phyloP scores from a whole-genome alignment of 2,888 invertebrate species.

The Prenolepis imparis region DNA sequence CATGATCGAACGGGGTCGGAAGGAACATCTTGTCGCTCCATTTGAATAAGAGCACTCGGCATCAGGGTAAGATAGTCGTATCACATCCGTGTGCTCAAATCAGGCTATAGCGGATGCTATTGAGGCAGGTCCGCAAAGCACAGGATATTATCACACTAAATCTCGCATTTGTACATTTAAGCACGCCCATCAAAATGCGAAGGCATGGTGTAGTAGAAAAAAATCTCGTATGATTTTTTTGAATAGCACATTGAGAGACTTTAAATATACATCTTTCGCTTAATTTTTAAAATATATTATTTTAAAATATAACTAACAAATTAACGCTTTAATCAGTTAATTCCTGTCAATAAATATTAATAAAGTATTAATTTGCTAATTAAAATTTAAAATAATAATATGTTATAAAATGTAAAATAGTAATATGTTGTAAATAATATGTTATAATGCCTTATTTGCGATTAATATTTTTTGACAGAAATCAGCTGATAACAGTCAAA shows the following conservation, averaged over 20 bases:
- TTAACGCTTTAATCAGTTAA: no score
- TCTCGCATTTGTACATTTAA: constrained; percentile 46
- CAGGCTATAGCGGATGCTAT: constrained; percentile 50
- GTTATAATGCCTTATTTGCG: no score
- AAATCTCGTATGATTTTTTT: neutral
- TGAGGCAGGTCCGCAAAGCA: constrained; percentile 41
- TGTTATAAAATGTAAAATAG: no score
- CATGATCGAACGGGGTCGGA: constrained; percentile 37
- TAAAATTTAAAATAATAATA: no score
- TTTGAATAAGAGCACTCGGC: constrained; percentile 53
- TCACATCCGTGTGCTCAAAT: constrained; percentile 51
- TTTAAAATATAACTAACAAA: no score
- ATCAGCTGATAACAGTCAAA: no score
- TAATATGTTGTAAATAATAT: no score
- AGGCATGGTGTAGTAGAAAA: neutral
- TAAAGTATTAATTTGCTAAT: no score
- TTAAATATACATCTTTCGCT: neutral
- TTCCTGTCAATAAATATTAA: no score
- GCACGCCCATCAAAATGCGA: neutral
- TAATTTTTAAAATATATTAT: no score
- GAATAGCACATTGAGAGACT: neutral
- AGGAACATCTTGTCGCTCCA: constrained; percentile 49
- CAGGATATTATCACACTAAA: constrained; percentile 48
- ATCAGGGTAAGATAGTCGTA: constrained; percentile 53
- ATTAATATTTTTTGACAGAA: no score